Evolutionary conservation across 2,113 vertebrate species (phyloP).

Genomic region (Suncus etruscus): DNA sequence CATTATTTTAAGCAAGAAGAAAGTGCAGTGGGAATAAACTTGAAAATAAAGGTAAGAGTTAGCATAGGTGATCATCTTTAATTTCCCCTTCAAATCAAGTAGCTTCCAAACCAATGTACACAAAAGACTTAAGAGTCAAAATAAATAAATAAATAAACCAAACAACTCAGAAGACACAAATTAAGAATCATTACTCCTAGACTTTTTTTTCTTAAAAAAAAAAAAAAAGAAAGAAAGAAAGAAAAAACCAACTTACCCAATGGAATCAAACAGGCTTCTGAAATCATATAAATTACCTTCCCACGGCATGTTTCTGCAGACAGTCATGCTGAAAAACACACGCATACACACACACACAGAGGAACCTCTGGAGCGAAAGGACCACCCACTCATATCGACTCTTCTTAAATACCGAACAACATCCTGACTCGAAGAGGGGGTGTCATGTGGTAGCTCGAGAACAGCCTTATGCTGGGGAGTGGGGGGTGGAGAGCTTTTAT

Average conservation of each 20-base stretch:
- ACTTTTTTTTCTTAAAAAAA: conserved; percentile 9
- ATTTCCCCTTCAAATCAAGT: conserved; percentile 39
- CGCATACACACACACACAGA: background rate
- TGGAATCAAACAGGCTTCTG: conserved; percentile 53
- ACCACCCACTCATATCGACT: conserved; percentile 32
- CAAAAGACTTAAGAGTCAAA: conserved; percentile 26
- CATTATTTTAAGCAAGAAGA: conserved; percentile 32
- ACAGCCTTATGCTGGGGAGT: background rate
- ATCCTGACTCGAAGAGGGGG: conserved; percentile 25
- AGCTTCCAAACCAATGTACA: conserved; percentile 25
- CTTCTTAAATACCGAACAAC: conserved; percentile 57
- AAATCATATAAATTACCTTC: conserved; percentile 66
- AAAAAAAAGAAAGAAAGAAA: background rate
- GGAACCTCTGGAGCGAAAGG: conserved; percentile 28
- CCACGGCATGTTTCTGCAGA: conserved; percentile 36
- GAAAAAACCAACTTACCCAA: background rate
- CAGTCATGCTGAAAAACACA: conserved; percentile 39
- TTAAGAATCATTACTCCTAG: conserved; percentile 34
- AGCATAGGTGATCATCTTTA: conserved; percentile 17
- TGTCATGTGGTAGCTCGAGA: background rate
- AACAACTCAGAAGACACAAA: conserved; percentile 40
- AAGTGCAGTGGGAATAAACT: background rate
- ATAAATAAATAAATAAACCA: background rate
- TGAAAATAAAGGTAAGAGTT: background rate
- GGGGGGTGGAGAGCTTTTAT: background rate